Percentiles rank a stretch among this genome's conserved stretches.
Conservation (phyloP, 1,140 invertebrate genomes). For the Apis dorsata region DNA sequence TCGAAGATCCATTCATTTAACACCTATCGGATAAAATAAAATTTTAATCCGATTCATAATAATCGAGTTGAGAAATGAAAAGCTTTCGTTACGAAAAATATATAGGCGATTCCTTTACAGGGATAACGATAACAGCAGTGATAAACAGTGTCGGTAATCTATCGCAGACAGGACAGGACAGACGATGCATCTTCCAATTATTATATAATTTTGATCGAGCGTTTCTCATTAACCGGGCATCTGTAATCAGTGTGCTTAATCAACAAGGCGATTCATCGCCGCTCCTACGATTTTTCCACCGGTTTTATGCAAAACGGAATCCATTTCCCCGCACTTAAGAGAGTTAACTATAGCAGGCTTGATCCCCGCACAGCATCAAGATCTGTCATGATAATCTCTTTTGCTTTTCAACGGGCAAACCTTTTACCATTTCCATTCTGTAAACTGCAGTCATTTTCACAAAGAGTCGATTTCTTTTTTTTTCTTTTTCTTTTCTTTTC, state of each 20-base stretch:
- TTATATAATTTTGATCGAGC: constrained; percentile 26
- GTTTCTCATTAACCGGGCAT: neutral
- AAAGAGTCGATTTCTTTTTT: neutral
- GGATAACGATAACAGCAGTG: too few relatives aligned
- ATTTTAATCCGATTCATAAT: too few relatives aligned
- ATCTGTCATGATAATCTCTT: constrained; percentile 44
- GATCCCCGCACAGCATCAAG: constrained; percentile 36
- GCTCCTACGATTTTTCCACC: neutral
- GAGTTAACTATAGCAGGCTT: constrained; percentile 2
- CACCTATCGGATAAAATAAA: too few relatives aligned
- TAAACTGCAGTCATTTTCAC: constrained; percentile 25
- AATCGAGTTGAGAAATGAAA: too few relatives aligned
- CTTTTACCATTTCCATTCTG: constrained; percentile 12
- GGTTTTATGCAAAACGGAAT: constrained; percentile 29
- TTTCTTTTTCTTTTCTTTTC: neutral
- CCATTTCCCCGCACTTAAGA: neutral
- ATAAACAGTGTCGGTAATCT: neutral
- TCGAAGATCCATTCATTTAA: too few relatives aligned
- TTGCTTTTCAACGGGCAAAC: constrained; percentile 12
- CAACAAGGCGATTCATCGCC: too few relatives aligned
- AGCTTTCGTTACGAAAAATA: too few relatives aligned
- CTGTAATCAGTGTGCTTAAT: neutral
- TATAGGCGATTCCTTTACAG: too few relatives aligned
- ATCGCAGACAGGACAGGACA: neutral
- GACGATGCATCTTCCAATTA: neutral